Base-by-base conservation (phyloP, 2,113 vertebrate species). In the Phalacrocorax aristotelis region DNA sequence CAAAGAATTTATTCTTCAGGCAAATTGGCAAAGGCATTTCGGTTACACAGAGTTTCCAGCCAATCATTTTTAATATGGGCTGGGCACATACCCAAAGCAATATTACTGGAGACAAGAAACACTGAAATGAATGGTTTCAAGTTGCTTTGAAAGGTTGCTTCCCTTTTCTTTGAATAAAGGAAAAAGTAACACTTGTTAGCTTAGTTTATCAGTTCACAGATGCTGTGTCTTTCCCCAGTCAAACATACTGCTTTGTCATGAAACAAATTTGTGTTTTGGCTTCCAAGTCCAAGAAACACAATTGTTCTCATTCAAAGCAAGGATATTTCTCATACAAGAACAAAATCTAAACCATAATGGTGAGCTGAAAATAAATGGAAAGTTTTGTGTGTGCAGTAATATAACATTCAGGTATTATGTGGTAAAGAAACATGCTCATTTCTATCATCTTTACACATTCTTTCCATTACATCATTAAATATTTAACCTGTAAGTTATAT, bases 391-490 rank as follows among this genome's bases (percentile, higher is more conserved):
- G 13, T 14, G 44, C 64, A 79, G 70, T 55, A 96, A 80, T 92
- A 94, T n/a, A 70, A 83, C 27, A n/a, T 89, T 93, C 68, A 38
- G 46, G 90, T 90, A 90, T 74, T 85, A 87, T 5, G 27, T 74
- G 46, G 5, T 52, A 93, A 77, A 69, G 78, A 87, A 93, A 89
- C 17, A 3, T 20, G 17, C 38, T 89, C 68, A 87, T 60, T 95
- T 94, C 69, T 89, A 90, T 60, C 42, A 85, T 86, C 95, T 93
- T 64, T 78, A 83, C 34, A 87, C 61, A 49, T 83, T 94, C 74
- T 83, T 96, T 96, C 94, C 62, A 65, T 68, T 95, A 76, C 93
- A 93, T 94, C 75, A 92, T 96, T 92, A 97, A 97, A 97, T 96
- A 91, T 95, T 97, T 94, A 97, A 95, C 55, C 18, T 10, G 15